Evolutionary conservation across 2,888 invertebrate genomes (phyloP), one percentile per base, ranked within the genome.

Genomic region (Achlya flavicornis): DNA sequence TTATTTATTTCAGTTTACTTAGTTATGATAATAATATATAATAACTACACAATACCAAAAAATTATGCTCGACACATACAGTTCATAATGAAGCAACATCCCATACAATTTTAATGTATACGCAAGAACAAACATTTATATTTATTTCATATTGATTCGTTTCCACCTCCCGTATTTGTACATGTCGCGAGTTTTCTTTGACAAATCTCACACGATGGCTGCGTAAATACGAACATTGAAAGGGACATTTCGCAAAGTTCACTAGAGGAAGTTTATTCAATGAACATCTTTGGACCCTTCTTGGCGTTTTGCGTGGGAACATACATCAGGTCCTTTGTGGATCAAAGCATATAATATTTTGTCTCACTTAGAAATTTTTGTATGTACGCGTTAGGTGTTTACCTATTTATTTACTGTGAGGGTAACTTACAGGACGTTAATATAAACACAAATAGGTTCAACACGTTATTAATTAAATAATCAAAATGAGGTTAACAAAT

Each of bases 151-250:
- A 73, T 77, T 77, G 75, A 74, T 77, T 76, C 75, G 69, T 67
- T 71, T 41, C 58, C n/a, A n/a, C n/a, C n/a, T n/a, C n/a, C n/a
- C n/a, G 75, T 85, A 75, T 84, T 86, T 86, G 83, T 71, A 67
- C 69, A 72, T 73, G 68, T 68, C 76, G 70, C 71, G 75, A 79
- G 77, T 80, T 79, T 83, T 87, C 89, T 88, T 89, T 89, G 87
- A 87, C 83, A 86, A 86, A 85, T 87, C 84, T 82, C 75, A 75
- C 80, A 77, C 82, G 81, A 85, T 79, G 46, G 46, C 71, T 83
- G 75, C 70, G 83, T 77, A 86, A 88, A 88, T 75, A 85, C 71
- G 68, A 68, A 69, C 73, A 67, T 69, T 79, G 76, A 79, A 83
- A 83, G 83, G 78, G 78, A 77, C 68, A 26, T 26, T 48, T 38